Conservation (phyloP, 2,797 vertebrate species). For the Coendou prehensilis region DNA sequence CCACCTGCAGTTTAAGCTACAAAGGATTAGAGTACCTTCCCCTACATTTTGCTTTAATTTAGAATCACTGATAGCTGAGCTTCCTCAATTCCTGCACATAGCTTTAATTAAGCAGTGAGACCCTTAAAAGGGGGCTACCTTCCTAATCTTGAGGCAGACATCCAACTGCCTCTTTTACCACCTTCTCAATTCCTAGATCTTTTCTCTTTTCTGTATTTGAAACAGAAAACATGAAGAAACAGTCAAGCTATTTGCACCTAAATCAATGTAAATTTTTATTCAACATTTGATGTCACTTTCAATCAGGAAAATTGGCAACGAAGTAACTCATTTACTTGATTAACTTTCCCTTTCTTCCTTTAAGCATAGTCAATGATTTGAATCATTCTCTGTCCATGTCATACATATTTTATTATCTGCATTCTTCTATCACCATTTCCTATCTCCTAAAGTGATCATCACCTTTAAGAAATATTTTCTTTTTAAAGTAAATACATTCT, state of each 20-base stretch:
- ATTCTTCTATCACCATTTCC: not conserved
- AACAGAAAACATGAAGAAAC: conserved; percentile 36
- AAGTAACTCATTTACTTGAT: conserved; percentile 36
- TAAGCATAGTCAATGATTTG: not conserved
- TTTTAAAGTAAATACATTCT: not conserved
- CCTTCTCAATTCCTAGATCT: not conserved
- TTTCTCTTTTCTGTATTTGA: conserved; percentile 25
- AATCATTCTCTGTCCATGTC: conserved; percentile 1
- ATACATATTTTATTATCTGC: conserved; percentile 21
- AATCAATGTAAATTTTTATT: conserved; percentile 50
- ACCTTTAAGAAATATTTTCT: not conserved
- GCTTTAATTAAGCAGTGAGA: not conserved
- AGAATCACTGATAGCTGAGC: not conserved
- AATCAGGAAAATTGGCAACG: not conserved
- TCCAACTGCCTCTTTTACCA: not conserved
- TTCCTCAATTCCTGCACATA: not conserved
- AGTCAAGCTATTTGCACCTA: not conserved
- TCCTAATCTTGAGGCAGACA: not conserved
- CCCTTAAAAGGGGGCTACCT: not conserved
- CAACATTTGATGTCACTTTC: conserved; percentile 22
- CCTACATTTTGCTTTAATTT: conserved; percentile 9
- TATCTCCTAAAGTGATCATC: not conserved
- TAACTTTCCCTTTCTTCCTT: not conserved
- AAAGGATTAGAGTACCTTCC: not conserved
- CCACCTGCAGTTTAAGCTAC: not conserved